These are phyloP conservation scores for Myiagra hebetior DNA, from an alignment of 2,113 vertebrate species.

Conservation along the genomic window DNA sequence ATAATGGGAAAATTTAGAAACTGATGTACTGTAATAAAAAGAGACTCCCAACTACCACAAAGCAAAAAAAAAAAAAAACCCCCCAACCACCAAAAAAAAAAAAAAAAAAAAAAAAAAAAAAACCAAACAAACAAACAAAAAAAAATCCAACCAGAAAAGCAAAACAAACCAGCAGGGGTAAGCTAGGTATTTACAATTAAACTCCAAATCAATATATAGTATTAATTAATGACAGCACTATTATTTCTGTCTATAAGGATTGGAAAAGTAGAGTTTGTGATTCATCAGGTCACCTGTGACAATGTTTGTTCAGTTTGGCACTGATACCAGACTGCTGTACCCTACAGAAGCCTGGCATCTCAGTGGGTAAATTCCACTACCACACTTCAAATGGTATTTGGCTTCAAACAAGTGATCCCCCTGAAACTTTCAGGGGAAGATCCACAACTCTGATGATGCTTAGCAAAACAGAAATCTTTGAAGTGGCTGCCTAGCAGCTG, in stretches of 20 bases:
- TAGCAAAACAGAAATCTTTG: neutral
- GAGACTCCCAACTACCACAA: neutral
- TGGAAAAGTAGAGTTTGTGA: neutral
- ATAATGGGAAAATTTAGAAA: neutral
- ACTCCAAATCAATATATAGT: neutral
- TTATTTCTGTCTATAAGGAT: neutral
- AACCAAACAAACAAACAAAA: neutral
- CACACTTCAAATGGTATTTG: accelerated
- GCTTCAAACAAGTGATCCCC: neutral
- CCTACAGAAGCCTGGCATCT: neutral
- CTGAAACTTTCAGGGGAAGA: neutral
- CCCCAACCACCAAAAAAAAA: neutral
- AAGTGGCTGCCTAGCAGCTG: neutral
- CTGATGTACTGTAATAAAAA: neutral
- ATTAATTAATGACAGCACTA: neutral
- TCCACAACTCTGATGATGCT: neutral
- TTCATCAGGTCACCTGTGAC: neutral
- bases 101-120: neutral
- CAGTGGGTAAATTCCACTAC: neutral
- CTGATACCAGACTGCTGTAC: neutral
- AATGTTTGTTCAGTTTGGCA: neutral
- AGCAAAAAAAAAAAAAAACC: neutral
- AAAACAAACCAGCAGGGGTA: neutral
- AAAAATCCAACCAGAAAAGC: neutral
- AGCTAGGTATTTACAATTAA: neutral